A percentile compares a stretch with the other conserved stretches of the same genome.
Conservation (phyloP, 2,888 invertebrate genomes). For the Sylvicola fuscatus region DNA sequence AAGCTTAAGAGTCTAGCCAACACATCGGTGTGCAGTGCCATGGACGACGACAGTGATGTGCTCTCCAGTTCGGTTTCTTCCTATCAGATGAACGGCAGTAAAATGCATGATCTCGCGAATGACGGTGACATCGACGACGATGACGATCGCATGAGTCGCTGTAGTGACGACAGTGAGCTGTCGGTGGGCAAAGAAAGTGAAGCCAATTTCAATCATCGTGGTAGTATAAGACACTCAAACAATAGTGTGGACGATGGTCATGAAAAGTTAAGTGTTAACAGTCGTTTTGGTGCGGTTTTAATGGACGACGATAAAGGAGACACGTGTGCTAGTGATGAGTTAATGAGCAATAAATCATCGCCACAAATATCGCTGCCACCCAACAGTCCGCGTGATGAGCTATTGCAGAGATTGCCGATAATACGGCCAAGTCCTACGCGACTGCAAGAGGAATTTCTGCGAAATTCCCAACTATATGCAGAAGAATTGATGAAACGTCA, state of each 20-base stretch:
- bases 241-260: conserved; percentile 7
- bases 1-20: no score
- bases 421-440: conserved; percentile 13
- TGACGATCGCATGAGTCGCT: conserved; percentile 36
- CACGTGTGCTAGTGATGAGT: conserved; percentile 3
- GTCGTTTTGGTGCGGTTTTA: neutral
- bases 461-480: conserved; percentile 24
- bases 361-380: conserved; percentile 1
- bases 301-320: neutral
- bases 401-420: conserved; percentile 7
- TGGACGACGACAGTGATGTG: conserved; percentile 4
- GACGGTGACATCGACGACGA: conserved; percentile 9
- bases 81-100: conserved; percentile 4
- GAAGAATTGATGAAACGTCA: conserved; percentile 26
- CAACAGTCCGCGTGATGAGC: conserved; percentile 3
- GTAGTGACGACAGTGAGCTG: conserved; percentile 58
- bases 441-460: conserved; percentile 24
- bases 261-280: neutral
- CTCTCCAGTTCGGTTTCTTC: conserved; percentile 6
- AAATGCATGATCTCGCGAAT: conserved; percentile 5
- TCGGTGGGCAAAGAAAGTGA: conserved; percentile 54
- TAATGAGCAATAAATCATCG: conserved; percentile 1
- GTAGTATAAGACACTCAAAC: conserved; percentile 12
- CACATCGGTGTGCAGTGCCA: neutral
- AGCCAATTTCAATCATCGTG: conserved; percentile 9